Evolutionary conservation across 2,797 vertebrate genomes (phyloP).

Genomic region (Cephalopachus bancanus): DNA sequence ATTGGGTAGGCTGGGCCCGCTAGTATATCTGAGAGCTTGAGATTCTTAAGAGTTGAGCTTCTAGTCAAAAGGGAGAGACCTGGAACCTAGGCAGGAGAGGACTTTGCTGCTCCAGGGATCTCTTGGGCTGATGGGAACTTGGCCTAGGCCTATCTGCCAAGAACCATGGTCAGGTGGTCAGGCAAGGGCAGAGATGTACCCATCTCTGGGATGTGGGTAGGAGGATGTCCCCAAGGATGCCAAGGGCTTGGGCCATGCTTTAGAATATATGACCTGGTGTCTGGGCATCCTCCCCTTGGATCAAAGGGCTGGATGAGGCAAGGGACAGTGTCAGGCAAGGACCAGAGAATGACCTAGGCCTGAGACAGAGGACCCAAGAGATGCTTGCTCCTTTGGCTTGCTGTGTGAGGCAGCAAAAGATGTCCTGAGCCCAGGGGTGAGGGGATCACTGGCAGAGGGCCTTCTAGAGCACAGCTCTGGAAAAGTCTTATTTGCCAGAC

Average conservation of each 20-base stretch:
- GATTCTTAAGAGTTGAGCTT: conserved; percentile 2
- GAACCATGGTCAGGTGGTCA: neutral
- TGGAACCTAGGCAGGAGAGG: neutral
- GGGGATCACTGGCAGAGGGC: neutral
- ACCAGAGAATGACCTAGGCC: neutral
- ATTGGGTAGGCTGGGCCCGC: neutral
- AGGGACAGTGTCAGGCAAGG: neutral
- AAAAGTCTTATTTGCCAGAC: neutral
- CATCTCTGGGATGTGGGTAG: neutral
- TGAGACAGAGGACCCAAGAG: neutral
- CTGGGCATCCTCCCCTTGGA: neutral
- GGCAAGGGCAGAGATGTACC: neutral
- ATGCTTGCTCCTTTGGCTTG: neutral
- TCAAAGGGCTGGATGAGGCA: neutral
- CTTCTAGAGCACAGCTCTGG: neutral
- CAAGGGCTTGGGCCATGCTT: neutral
- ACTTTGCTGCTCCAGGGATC: neutral
- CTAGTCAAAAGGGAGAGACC: conserved; percentile 25
- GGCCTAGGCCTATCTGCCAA: neutral
- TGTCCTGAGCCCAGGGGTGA: neutral
- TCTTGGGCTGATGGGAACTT: neutral
- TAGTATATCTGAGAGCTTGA: neutral
- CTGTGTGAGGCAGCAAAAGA: neutral
- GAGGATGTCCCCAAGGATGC: neutral
- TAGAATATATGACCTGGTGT: neutral